These are phyloP conservation scores for Planococcus citri DNA, from an alignment of 1,140 invertebrate genomes.

Conservation along the genomic window DNA sequence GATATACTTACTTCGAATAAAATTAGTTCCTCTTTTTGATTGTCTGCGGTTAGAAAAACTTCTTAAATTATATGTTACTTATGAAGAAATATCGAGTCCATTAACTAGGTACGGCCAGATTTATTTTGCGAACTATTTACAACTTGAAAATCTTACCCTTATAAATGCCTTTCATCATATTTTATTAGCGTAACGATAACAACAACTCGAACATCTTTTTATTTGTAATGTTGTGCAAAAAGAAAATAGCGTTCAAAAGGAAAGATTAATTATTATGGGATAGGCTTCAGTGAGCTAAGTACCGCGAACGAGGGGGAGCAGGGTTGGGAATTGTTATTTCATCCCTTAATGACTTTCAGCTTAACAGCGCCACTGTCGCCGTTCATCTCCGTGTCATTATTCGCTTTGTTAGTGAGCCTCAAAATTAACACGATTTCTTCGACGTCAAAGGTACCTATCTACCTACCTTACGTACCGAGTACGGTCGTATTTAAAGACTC, in stretches of 20 bases:
- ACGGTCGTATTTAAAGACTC: too few relatives aligned
- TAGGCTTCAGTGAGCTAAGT: constrained; percentile 20
- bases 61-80: not conserved
- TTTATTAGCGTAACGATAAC: constrained; percentile 18
- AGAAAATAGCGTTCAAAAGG: constrained; percentile 19
- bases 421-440: not conserved
- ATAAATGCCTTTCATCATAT: constrained; percentile 19
- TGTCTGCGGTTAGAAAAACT: not conserved
- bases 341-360: constrained; percentile 19
- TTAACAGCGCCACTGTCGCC: constrained; percentile 12
- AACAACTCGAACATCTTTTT: constrained; percentile 19
- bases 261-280: constrained; percentile 20
- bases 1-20: too few relatives aligned
- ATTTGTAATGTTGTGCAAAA: constrained; percentile 17
- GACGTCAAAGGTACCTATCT: too few relatives aligned
- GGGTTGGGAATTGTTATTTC: constrained; percentile 15
- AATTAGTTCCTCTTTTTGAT: too few relatives aligned
- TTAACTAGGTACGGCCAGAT: constrained; percentile 11
- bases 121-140: constrained; percentile 15
- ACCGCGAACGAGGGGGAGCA: not conserved
- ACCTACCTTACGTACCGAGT: too few relatives aligned
- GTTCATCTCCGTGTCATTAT: constrained; percentile 11
- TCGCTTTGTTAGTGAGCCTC: constrained; percentile 6
- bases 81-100: constrained; percentile 10
- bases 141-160: constrained; percentile 12